Percentiles rank a stretch among this genome's conserved stretches.
phyloP scores from a whole-genome alignment of 2,797 vertebrate species.

The Bryconaethiops microstoma region DNA sequence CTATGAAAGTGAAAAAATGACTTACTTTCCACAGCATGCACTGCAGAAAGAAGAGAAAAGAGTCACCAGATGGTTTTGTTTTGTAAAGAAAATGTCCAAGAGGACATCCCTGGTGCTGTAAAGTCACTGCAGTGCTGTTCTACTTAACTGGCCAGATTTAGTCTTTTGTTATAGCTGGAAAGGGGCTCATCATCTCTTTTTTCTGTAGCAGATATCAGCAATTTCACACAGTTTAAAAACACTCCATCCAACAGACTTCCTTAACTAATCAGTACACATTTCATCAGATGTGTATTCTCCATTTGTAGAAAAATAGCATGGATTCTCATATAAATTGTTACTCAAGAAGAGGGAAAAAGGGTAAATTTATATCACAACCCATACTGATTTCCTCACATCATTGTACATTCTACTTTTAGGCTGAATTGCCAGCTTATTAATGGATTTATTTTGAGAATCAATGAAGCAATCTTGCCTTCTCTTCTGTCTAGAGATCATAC shows the following conservation, averaged over 20 bases:
- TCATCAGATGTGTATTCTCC: neutral
- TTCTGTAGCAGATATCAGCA: constrained; percentile 12
- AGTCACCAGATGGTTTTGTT: constrained; percentile 73
- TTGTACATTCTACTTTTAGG: neutral
- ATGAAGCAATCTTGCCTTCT: too few species aligned
- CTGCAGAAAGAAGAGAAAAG: constrained; percentile 87
- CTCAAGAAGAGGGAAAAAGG: constrained; percentile 19
- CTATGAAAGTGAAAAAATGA: constrained; percentile 58
- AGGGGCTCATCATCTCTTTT: constrained; percentile 39
- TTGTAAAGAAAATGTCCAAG: constrained; percentile 35
- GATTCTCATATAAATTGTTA: constrained; percentile 58
- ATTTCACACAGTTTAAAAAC: neutral
- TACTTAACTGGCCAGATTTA: constrained; percentile 2
- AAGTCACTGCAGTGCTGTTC: neutral
- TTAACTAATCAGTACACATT: neutral
- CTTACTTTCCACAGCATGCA: constrained; percentile 90
- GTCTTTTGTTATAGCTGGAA: neutral
- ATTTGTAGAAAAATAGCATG: neutral
- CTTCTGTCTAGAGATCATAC: too few species aligned
- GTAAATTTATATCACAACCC: neutral
- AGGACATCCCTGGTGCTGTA: constrained; percentile 33
- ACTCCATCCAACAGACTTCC: neutral
- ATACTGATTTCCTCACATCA: neutral
- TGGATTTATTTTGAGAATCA: too few species aligned
- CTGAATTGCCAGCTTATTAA: neutral